A percentile compares a stretch with the other conserved stretches of the same genome.
phyloP scores from a whole-genome alignment of 2,797 vertebrate genomes.

The Microctenopoma lineatum region DNA sequence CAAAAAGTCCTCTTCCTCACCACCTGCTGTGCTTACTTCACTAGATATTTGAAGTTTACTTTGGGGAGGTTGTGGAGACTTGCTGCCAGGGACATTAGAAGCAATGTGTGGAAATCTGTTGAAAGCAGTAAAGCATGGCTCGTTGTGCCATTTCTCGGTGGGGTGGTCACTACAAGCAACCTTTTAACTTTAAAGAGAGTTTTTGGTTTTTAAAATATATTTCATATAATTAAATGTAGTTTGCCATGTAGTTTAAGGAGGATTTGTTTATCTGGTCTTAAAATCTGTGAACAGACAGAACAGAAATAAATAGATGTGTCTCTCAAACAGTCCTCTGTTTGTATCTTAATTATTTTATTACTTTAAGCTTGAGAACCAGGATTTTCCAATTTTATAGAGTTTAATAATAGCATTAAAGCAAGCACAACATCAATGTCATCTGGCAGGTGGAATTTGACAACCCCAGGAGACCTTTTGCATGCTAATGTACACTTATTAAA shows the following conservation, averaged over 20 bases:
- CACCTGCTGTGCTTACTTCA: no score
- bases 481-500: constrained; percentile 62
- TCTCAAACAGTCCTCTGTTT: not conserved
- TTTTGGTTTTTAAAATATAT: not conserved
- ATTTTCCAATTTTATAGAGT: constrained; percentile 43
- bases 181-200: not conserved
- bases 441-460: constrained; percentile 63
- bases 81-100: not conserved
- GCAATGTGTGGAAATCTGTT: constrained; percentile 1
- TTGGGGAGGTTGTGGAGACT: not conserved
- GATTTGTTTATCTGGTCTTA: not conserved
- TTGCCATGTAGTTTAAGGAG: not conserved
- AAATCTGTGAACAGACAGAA: not conserved
- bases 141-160: not conserved
- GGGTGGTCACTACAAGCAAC: not conserved
- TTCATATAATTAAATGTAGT: not conserved
- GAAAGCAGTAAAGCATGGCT: not conserved
- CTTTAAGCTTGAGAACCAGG: constrained; percentile 14
- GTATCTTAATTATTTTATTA: constrained; percentile 8
- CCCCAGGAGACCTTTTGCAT: constrained; percentile 56
- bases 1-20: not conserved
- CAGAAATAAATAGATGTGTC: constrained; percentile 13
- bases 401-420: constrained; percentile 42
- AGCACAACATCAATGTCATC: constrained; percentile 51
- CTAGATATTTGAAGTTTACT: not conserved